Evolutionary conservation across 2,888 invertebrate genomes (phyloP).

Genomic region (Deroplatys truncata): DNA sequence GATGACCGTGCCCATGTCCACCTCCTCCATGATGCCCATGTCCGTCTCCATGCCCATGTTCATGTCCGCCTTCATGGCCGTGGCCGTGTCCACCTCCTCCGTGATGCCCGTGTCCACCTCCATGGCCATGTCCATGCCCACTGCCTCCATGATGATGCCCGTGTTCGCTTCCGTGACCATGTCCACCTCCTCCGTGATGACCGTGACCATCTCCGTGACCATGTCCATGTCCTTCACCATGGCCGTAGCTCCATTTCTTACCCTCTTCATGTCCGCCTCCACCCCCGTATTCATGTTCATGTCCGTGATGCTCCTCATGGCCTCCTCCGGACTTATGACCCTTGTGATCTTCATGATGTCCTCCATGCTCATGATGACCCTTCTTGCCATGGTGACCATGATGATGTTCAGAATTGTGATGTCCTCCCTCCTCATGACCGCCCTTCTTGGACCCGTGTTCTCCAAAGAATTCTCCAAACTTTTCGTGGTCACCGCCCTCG

Average conservation of each 20-base stretch:
- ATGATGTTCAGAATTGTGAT: constrained; percentile 50
- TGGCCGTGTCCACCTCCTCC: constrained; percentile 39
- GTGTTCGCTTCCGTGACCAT: neutral
- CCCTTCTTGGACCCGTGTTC: constrained; percentile 51
- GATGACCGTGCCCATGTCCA: neutral
- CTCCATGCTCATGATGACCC: constrained; percentile 54
- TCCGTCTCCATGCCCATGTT: neutral
- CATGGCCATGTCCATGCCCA: constrained; percentile 48
- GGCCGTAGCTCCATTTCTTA: constrained; percentile 56
- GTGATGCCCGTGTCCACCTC: constrained; percentile 47
- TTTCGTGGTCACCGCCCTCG: constrained; percentile 61
- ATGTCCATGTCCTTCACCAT: neutral
- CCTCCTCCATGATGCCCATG: neutral
- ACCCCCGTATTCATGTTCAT: constrained; percentile 47
- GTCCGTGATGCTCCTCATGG: constrained; percentile 53
- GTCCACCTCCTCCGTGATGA: neutral
- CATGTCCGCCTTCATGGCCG: neutral
- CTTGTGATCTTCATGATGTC: constrained; percentile 44
- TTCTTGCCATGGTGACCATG: constrained; percentile 54
- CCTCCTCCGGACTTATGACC: constrained; percentile 55
- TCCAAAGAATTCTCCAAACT: constrained; percentile 58
- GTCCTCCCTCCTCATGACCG: constrained; percentile 38
- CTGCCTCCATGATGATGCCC: neutral
- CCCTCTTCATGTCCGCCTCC: constrained; percentile 48
- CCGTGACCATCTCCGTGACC: neutral